Evolutionary conservation across 2,797 vertebrate genomes (phyloP), one percentile per base, ranked within the genome.

Genomic region (Pangasius krempfi): DNA sequence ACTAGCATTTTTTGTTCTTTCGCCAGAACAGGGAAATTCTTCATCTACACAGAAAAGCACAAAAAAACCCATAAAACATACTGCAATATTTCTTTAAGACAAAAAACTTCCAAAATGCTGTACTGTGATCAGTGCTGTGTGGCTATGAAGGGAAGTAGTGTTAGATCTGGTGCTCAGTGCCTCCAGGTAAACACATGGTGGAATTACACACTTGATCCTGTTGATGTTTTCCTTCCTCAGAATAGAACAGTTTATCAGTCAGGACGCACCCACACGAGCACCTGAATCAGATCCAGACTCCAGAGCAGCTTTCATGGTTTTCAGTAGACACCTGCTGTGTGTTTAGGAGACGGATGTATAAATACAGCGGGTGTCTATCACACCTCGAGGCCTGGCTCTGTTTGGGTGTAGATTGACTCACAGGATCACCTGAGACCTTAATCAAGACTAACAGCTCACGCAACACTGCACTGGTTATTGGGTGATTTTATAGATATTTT

Each of bases 291-390:
- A 70, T 58, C 50, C 78, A 58, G 30, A 27, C 60, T 33, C 50
- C 44, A 27, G 18, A 70, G 62, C 33, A 56, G 44, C 56, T 86
- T 64, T 86, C 73, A 10, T 37, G 40, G 62, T 9, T 47, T 50
- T 66, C 30, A 30, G 25, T 72, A 18, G 50, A 80, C 64, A 56
- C 47, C 78, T 82, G 86, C 62, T 72, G 52, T 85, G 84, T n/a
- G 68, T 73, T 85, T 85, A 73, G 22, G 12, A 20, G 50, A 72
- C 14, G 78, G n/a, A 25, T 44, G 27, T 16, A 37, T 56, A 70
- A 56, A 81, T 81, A 81, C 47, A 66, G 47, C 16, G 2, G 20
- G 44, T 33, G 56, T 62, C 12, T 27, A 58, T 58, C 12, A 73
- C 52, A 72, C 30, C 50, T 68, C 22, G 4, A 79, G 4, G 37